These are phyloP conservation scores for Xerus inauris DNA, from an alignment of 2,113 vertebrate genomes.

Conservation along the genomic window DNA sequence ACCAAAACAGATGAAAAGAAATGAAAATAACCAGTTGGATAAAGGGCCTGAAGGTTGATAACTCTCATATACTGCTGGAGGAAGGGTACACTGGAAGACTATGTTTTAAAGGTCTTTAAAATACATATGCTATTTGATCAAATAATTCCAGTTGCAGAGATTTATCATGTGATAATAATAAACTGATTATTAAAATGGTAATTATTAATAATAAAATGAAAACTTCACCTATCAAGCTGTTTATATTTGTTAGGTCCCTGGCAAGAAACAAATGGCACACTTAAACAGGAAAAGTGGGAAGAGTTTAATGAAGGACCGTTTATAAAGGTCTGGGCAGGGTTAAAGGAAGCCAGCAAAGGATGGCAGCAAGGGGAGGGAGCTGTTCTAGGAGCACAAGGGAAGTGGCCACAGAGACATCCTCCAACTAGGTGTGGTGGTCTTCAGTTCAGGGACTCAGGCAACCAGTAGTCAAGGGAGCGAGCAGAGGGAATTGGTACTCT, in stretches of 20 bases:
- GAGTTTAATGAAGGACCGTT: neutral
- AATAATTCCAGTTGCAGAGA: slow-evolving; percentile 1
- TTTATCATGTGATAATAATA: neutral
- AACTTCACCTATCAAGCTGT: neutral
- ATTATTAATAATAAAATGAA: neutral
- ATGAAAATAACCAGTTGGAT: neutral
- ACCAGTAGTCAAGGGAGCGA: neutral
- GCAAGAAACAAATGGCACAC: neutral
- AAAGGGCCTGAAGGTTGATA: neutral
- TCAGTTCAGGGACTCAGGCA: neutral
- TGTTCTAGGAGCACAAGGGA: neutral
- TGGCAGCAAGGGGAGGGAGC: neutral
- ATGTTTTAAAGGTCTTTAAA: neutral
- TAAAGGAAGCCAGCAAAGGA: neutral
- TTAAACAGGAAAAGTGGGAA: neutral
- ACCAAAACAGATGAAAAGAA: neutral
- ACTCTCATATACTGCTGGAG: neutral
- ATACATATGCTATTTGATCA: neutral
- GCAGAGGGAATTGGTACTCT: neutral
- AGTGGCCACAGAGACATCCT: neutral
- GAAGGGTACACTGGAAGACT: neutral
- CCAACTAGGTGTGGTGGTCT: neutral
- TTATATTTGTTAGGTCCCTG: neutral
- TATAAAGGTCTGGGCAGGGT: neutral
- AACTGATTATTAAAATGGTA: neutral